Conservation (phyloP, 1,140 invertebrate species). For the Drosophila albomicans region DNA sequence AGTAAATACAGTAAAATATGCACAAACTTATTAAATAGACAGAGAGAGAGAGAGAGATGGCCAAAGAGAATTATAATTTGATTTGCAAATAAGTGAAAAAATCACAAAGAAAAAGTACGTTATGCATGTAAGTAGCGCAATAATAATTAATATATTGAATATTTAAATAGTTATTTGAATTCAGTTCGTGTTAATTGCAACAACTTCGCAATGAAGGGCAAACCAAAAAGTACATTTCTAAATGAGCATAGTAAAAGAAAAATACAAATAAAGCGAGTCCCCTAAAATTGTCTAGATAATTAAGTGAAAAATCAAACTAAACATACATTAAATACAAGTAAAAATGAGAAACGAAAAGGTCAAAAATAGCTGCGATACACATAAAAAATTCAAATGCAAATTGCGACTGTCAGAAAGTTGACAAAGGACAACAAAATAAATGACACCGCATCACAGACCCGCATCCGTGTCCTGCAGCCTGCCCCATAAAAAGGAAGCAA, state of each 20-base stretch:
- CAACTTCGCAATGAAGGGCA: slow-evolving; percentile 45
- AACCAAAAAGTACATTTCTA: slow-evolving; percentile 69
- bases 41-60: slow-evolving; percentile 41
- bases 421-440: slow-evolving; percentile 46
- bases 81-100: slow-evolving; percentile 23
- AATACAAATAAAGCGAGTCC: slow-evolving; percentile 4
- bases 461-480: slow-evolving; percentile 2
- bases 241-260: slow-evolving; percentile 59
- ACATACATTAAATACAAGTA: slow-evolving; percentile 42
- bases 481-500: slow-evolving; percentile 1
- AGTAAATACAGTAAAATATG: not conserved
- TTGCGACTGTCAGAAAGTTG: slow-evolving; percentile 50
- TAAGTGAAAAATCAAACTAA: slow-evolving; percentile 53
- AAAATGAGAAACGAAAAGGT: slow-evolving; percentile 69
- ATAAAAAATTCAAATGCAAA: slow-evolving; percentile 62
- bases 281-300: slow-evolving; percentile 24
- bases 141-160: slow-evolving; percentile 49
- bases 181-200: slow-evolving; percentile 53
- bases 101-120: slow-evolving; percentile 49
- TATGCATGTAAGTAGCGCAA: slow-evolving; percentile 77
- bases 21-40: slow-evolving; percentile 51
- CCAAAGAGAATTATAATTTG: slow-evolving; percentile 64
- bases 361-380: slow-evolving; percentile 84
- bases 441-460: slow-evolving; percentile 44
- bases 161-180: slow-evolving; percentile 34